Evolutionary conservation across 2,797 vertebrate species (phyloP).

Genomic region (Cynodonichthys magdalenae): DNA sequence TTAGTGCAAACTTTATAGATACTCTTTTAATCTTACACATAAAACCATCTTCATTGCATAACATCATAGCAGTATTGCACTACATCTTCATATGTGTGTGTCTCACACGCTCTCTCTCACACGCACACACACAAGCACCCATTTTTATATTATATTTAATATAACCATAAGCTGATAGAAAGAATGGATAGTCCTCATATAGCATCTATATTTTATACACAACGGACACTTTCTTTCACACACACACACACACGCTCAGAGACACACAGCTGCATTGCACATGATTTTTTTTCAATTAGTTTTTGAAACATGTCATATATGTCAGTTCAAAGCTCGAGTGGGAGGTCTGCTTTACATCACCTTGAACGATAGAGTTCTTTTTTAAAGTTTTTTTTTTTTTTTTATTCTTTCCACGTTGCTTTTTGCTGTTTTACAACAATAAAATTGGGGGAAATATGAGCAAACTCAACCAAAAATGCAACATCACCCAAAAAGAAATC

Average conservation of each 20-base stretch:
- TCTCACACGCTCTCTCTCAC: slow-evolving; percentile 62
- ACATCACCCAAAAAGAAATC: slow-evolving; percentile 63
- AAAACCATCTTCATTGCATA: slow-evolving; percentile 77
- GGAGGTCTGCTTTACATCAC: slow-evolving; percentile 60
- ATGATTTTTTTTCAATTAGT: slow-evolving; percentile 40
- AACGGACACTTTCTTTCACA: slow-evolving; percentile 24
- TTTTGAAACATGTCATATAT: slow-evolving; percentile 29
- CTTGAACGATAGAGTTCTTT: slow-evolving; percentile 21
- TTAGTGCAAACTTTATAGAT: slow-evolving; percentile 78
- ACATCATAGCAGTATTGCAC: slow-evolving; percentile 78
- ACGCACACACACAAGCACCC: slow-evolving; percentile 38
- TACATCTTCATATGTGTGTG: slow-evolving; percentile 61
- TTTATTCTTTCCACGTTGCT: slow-evolving; percentile 25
- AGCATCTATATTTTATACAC: slow-evolving; percentile 58
- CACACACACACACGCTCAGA: slow-evolving; percentile 41
- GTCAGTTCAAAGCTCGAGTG: slow-evolving; percentile 52
- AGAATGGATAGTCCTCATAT: slow-evolving; percentile 62
- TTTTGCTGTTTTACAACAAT: slow-evolving; percentile 58
- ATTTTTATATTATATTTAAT: slow-evolving; percentile 53
- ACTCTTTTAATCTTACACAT: slow-evolving; percentile 62
- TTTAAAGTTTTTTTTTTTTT: slow-evolving; percentile 3
- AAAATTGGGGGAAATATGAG: slow-evolving; percentile 61
- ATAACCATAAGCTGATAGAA: slow-evolving; percentile 62
- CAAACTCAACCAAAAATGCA: slow-evolving; percentile 68
- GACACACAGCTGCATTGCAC: slow-evolving; percentile 68